Conservation (phyloP, 2,797 vertebrate species). For the Gadopsis bispinosus region DNA sequence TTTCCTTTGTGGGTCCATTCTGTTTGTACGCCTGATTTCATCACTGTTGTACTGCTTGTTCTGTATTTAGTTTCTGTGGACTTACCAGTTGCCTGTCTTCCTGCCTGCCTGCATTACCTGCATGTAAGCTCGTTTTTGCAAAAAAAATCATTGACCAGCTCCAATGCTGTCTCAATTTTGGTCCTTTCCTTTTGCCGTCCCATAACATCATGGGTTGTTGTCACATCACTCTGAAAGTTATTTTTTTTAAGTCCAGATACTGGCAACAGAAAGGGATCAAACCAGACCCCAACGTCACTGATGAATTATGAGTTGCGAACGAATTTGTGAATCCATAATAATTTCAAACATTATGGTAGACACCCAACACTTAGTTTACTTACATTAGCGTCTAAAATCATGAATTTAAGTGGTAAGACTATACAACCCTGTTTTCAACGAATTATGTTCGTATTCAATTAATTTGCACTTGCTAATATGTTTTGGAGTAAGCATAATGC, state of each 20-base stretch:
- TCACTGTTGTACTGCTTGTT: no score
- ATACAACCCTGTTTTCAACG: neutral
- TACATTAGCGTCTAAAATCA: neutral
- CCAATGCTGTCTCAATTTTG: no score
- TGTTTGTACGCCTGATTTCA: no score
- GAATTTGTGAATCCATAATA: neutral
- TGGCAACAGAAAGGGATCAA: neutral
- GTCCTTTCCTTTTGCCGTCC: no score
- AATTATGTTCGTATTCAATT: neutral
- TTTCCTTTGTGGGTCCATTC: no score
- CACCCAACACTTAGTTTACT: neutral
- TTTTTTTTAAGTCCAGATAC: neutral
- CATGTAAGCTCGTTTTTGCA: no score
- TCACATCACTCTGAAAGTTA: no score
- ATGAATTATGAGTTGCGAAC: neutral
- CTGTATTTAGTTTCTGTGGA: no score
- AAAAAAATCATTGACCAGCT: no score
- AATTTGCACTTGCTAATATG: neutral
- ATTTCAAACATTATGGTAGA: slow-evolving; percentile 1
- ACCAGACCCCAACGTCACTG: neutral
- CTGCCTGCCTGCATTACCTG: no score
- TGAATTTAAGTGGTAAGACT: neutral
- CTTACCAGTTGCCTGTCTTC: no score
- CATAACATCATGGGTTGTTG: no score
- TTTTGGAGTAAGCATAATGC: neutral